Evolutionary conservation across 2,113 vertebrate species (phyloP), one percentile per base, ranked within the genome.

Genomic region (Rhadina sibilatrix): DNA sequence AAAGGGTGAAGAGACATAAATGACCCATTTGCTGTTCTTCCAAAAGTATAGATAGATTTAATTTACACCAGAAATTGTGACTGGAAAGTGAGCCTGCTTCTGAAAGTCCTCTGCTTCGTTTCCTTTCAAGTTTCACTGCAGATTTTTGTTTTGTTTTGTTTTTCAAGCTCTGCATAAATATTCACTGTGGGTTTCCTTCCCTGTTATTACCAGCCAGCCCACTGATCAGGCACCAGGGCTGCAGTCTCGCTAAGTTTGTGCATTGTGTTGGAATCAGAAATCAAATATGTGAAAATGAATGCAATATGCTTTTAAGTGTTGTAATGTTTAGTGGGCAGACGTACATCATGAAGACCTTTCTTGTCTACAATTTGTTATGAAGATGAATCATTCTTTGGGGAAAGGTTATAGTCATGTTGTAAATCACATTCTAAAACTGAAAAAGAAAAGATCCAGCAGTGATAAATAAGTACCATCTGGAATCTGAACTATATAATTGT

Each of bases 381-480:
- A 92, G 94, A 96, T 60, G 70, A 94, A 94, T 94, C 92, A 95
- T 95, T 92, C 80, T 70, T 63, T 59, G 60, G 56, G 30, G 37
- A 84, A 96, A 96, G 84, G 96, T 93, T 94, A 35, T 68, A 72
- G 68, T 78, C 84, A 83, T 44, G 31, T 76, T 82, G 66, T 93
- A 91, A 88, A 94, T 96, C 49, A 59, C n/a, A 56, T 87, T 96
- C 60, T 60, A 33, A 89, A 89, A 91, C 38, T n/a, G 28, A 38
- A 83, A 50, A 37, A 28, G 23, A 56, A 87, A 38, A 57, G 23
- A 64, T 87, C 70, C 44, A 33, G 81, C 57, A 84, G 68, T 94
- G 87, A 96, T 95, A 92, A 96, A 95, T 87, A 93, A 95, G 93
- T 85, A 31, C 90, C 71, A 80, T 96, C 87, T 93, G 96, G 84